Percentiles rank a stretch among this genome's conserved stretches.
phyloP scores from a whole-genome alignment of 2,797 vertebrate species.

The Ambastaia sidthimunki region DNA sequence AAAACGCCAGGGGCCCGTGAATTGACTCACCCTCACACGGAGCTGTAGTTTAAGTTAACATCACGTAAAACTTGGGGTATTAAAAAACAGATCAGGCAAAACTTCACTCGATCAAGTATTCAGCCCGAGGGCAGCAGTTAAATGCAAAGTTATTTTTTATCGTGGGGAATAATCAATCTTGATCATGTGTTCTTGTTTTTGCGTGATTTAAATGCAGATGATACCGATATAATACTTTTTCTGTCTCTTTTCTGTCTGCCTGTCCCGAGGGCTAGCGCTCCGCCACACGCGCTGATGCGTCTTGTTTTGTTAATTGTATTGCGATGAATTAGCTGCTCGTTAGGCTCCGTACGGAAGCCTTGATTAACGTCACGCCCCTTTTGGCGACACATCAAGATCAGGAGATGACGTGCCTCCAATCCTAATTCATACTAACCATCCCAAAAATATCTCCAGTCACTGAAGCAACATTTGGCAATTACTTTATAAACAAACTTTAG shows the following conservation, averaged over 20 bases:
- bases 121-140: conserved; percentile 59
- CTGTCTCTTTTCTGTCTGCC: not conserved
- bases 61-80: conserved; percentile 63
- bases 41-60: conserved; percentile 69
- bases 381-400: conserved; percentile 26
- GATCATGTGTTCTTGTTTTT: conserved; percentile 59
- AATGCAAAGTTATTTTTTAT: conserved; percentile 51
- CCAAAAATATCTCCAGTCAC: not conserved
- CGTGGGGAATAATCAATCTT: conserved; percentile 70
- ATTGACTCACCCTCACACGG: conserved; percentile 63
- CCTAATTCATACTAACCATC: conserved; percentile 19
- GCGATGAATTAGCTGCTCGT: conserved; percentile 73
- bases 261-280: conserved; percentile 30
- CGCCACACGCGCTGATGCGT: conserved; percentile 52
- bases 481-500: not conserved
- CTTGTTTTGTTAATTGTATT: conserved; percentile 62
- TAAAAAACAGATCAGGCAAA: conserved; percentile 36
- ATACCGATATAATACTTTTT: not conserved
- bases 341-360: conserved; percentile 68
- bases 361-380: conserved; percentile 61
- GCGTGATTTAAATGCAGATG: conserved; percentile 46
- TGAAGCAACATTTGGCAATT: not conserved
- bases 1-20: conserved; percentile 59
- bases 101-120: conserved; percentile 64
- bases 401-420: conserved; percentile 31